Percentiles rank a stretch among this genome's conserved stretches.
Evolutionary conservation across 2,888 invertebrate genomes (phyloP).

Genomic region (Pegoplata infirma): DNA sequence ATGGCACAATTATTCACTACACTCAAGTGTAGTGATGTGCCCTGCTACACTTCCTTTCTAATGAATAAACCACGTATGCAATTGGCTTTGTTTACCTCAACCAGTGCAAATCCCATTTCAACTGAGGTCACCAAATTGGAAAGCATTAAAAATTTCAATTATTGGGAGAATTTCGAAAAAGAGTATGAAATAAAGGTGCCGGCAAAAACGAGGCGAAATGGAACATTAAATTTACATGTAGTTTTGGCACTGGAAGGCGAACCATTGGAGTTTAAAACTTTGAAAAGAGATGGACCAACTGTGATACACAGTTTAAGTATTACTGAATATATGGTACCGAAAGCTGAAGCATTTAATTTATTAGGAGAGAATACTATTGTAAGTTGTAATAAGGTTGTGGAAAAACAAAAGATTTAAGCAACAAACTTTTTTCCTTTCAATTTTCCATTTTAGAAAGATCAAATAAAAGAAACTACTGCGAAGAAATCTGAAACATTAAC

Average conservation of each 20-base stretch:
- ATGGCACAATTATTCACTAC: constrained; percentile 85
- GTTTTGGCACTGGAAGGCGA: constrained; percentile 82
- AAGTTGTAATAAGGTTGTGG: too few relatives aligned
- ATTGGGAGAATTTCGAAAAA: constrained; percentile 80
- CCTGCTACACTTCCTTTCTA: constrained; percentile 86
- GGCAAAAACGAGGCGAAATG: constrained; percentile 87
- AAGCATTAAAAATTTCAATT: constrained; percentile 83
- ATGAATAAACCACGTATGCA: constrained; percentile 84
- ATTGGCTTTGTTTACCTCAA: constrained; percentile 84
- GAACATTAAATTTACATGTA: constrained; percentile 89
- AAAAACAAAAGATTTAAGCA: constrained; percentile 48
- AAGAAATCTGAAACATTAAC: not conserved
- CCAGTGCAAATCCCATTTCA: constrained; percentile 80
- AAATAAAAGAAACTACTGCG: not conserved
- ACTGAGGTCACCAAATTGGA: constrained; percentile 82
- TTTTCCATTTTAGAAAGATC: constrained; percentile 28
- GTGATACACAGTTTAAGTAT: constrained; percentile 83
- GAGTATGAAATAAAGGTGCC: constrained; percentile 83
- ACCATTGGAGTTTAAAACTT: constrained; percentile 80
- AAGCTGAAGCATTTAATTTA: constrained; percentile 86
- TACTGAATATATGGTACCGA: constrained; percentile 87
- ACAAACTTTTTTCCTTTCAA: constrained; percentile 35
- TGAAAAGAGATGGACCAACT: constrained; percentile 81
- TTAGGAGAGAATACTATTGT: constrained; percentile 79
- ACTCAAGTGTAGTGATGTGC: constrained; percentile 79